Evolutionary conservation across 2,113 vertebrate genomes (phyloP), one percentile per base, ranked within the genome.

Genomic region (Microcebus lehilahytsara): DNA sequence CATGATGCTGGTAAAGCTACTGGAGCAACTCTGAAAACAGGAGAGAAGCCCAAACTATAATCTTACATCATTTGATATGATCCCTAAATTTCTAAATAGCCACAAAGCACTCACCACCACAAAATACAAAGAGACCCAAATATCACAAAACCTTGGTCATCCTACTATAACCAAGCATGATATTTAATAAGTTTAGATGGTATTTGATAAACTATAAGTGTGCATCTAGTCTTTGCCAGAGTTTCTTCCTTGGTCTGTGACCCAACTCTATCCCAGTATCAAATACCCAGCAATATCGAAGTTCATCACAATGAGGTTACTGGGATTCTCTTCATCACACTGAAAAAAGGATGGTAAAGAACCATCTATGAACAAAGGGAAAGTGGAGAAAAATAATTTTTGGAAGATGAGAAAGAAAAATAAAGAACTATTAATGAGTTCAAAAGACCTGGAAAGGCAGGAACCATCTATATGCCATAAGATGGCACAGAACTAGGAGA

Each of bases 1-100:
- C 99, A 99, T 99, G 95, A 99, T 99, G 98, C 99, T 99, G 95
- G 99, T 99, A 97, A 99, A 99, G 94, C 99, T 99, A 90, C 99
- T 99, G 9, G 94, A 98, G 87, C 99, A 99, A 95, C 99, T 99
- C 99, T 99, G 98, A 27, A 92, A n/a, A 97, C 37, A 97, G 97
- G 66, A 97, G 93, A 98, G 85, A 95, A 8, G 42, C 11, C 56
- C 25, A 67, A 62, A 89, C 67, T 83, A 79, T 84, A 96, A 97
- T 93, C 46, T 93, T 87, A 46, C 5, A 93, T 83, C 34, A 66
- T 94, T 42, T 81, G 32, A 91, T 74, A 79, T 37, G n/a, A 85
- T 69, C 20, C 22, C 80, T 92, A n/a, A 87, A 92, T 89, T 78
- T 84, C 88, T 85, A 34, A 81, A 95, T 46, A 78, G 20, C 20